These are phyloP conservation scores for Numenius arquata DNA, from an alignment of 2,113 vertebrate species.

Conservation along the genomic window DNA sequence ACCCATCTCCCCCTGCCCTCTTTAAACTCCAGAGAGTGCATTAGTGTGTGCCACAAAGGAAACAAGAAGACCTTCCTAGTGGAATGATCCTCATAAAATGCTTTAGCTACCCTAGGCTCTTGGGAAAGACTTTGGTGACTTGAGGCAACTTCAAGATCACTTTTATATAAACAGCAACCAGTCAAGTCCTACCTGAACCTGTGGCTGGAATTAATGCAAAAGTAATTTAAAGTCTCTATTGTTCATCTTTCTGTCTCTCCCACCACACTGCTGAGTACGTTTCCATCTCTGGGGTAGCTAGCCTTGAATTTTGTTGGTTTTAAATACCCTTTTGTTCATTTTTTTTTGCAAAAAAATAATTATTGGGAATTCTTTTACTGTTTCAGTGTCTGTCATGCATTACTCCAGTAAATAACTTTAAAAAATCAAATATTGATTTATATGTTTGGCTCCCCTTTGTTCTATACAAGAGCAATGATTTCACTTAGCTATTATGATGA, in stretches of 20 bases:
- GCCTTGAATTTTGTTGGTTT: neutral
- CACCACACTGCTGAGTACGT: neutral
- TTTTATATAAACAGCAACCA: neutral
- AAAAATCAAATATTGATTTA: constrained; percentile 69
- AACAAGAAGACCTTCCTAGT: neutral
- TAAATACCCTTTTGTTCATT: neutral
- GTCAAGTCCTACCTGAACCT: neutral
- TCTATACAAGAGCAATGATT: constrained; percentile 52
- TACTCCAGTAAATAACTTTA: constrained; percentile 45
- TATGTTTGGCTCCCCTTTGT: constrained; percentile 57
- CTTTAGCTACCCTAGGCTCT: neutral
- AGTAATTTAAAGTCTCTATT: neutral
- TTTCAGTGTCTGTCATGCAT: neutral
- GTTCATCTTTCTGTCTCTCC: neutral
- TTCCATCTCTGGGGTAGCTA: neutral
- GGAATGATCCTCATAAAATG: neutral
- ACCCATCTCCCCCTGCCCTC: fast-evolving
- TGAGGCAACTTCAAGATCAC: neutral
- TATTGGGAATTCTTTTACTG: neutral
- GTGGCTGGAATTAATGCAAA: neutral
- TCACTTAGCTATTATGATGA: constrained; percentile 65
- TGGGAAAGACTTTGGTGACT: neutral
- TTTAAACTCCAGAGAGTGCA: neutral
- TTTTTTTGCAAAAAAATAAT: neutral
- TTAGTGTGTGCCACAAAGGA: neutral